Base-by-base conservation (phyloP, 2,113 vertebrate species). In the Nicator chloris region DNA sequence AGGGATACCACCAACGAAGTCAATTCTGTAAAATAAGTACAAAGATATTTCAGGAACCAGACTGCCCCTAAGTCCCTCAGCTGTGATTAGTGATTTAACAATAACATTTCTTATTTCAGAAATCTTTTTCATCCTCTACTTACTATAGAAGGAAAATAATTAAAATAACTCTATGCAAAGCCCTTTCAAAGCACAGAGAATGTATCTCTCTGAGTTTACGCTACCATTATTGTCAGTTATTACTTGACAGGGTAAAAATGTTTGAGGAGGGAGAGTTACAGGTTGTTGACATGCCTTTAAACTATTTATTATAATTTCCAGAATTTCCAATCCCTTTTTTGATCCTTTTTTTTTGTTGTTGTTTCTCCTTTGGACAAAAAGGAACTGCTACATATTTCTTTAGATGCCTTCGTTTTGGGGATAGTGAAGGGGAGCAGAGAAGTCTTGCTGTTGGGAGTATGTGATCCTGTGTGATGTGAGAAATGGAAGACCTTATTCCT, bases 71-170 rank as follows among this genome's bases (percentile, higher is more conserved):
- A 87, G 83, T 92, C 91, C 88, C 91, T 95, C 65, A 84, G 88
- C 86, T 84, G 70, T 78, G 57, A 93, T 96, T 96, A 96, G 83
- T 72, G 86, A 95, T 72, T 91, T 96, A 94, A 97, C 90, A 94
- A 70, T 93, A 95, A 96, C 84, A 92, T 92, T 92, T 93, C 65
- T 94, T 93, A 92, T 92, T 97, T 95, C 78, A 87, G 83, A 94
- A 88, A 81, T 78, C 68, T 86, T 95, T 93, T 94, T 93, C 80
- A 93, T 86, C 65, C 77, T 78, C 15, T 37, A 51, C 77, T 92
- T 91, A 75, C 92, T 91, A 82, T 92, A 84, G 88, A 93, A 91
- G 83, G 81, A 84, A 95, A 96, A 95, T 88, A 90, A 95, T 95
- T 96, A 84, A 96, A 97, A 96, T 96, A 92, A 89, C 49, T 92